Evolutionary conservation across 2,888 invertebrate species (phyloP), one percentile per base, ranked within the genome.

Genomic region (Calameuta idolon): DNA sequence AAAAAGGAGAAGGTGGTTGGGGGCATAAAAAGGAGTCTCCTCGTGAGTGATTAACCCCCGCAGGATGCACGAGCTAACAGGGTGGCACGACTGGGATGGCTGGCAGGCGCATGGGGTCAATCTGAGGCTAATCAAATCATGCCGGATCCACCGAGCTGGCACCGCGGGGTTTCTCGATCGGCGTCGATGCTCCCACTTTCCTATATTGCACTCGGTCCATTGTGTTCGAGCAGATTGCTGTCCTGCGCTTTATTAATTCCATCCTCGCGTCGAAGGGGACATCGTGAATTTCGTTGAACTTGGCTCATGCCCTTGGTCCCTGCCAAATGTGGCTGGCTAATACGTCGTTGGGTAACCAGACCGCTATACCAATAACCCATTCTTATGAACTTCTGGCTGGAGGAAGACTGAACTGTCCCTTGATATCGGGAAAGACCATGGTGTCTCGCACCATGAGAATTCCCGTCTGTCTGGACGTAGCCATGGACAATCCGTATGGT

Each of bases 41-140:
- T 82, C 83, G 85, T 84, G 85, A 85, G 85, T 85, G 85, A 85
- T 85, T 84, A 85, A 84, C 81, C 82, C 80, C 80, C 79, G 82
- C 78, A 78, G 77, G 81, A 78, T 76, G 78, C 78, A 80, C 74
- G 77, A 55, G 55, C 55, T 55, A 55, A 55, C 55, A 55, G 55
- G 55, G 55, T 55, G 55, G 55, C 55, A 55, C 55, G 55, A 2
- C 23, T 31, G 76, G 82, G 81, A 81, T 81, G 83, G 81, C 82
- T 77, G 82, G 79, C 76, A 81, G 82, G 83, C 85, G 82, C 84
- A 85, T 87, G 88, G 91, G 91, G 91, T 91, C 91, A 91, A 91
- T 91, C 91, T 91, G 91, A 91, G 91, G 91, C 91, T 91, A 91
- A 91, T 91, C 91, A 90, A 91, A 91, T 91, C 89, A 91, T 91